Conservation (phyloP, 2,113 vertebrate species). For the Nothobranchius furzeri region DNA sequence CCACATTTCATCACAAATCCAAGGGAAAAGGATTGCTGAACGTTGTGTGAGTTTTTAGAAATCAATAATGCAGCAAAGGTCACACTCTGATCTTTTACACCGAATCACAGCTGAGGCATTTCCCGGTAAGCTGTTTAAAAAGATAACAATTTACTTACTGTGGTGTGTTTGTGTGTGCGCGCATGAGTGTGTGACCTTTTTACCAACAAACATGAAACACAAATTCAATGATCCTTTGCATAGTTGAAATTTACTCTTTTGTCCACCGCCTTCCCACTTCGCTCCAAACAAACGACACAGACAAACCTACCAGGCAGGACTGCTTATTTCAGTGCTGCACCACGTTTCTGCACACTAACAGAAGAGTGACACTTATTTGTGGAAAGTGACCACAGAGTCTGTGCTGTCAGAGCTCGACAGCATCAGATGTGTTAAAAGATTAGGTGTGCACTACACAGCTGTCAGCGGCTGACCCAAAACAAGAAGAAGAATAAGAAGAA, state of each 20-base stretch:
- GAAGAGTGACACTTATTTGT: neutral
- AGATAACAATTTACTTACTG: constrained; percentile 34
- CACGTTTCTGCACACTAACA: neutral
- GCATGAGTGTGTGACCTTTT: constrained; percentile 42
- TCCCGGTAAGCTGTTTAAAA: constrained; percentile 18
- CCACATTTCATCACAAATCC: neutral
- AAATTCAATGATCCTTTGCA: constrained; percentile 34
- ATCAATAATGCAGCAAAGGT: constrained; percentile 49
- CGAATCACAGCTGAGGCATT: constrained; percentile 26
- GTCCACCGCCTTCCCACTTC: constrained; percentile 8
- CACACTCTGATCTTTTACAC: constrained; percentile 34
- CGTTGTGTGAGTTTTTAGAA: constrained; percentile 26
- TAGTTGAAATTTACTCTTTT: constrained; percentile 41
- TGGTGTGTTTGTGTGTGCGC: too few relatives aligned
- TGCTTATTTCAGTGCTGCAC: neutral
- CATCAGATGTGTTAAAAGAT: constrained; percentile 41
- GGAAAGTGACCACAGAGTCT: constrained; percentile 13
- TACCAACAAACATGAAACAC: constrained; percentile 34
- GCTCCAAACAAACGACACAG: constrained; percentile 17
- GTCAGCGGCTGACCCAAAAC: constrained; percentile 26
- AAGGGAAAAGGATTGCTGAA: neutral
- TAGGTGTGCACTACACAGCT: constrained; percentile 31
- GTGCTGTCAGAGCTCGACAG: constrained; percentile 28
- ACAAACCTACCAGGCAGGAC: neutral
- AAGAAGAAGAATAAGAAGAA: constrained; percentile 26